Evolutionary conservation across 2,888 invertebrate genomes (phyloP), one percentile per base, ranked within the genome.

Genomic region (Drepanosiphum platanoidis): DNA sequence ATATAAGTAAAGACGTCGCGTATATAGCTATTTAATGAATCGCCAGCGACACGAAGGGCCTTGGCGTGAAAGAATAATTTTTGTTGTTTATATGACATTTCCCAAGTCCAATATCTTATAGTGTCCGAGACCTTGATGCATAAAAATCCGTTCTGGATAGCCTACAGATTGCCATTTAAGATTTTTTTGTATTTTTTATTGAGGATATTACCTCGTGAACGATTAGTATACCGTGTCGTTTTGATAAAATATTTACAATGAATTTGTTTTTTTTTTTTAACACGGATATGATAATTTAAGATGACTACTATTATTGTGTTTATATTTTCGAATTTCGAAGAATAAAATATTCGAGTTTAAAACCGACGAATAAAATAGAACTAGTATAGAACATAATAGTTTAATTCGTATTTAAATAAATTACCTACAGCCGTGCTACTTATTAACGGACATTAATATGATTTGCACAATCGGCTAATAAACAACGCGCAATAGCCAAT

Each of bases 101-200:
- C 83, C 83, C 34, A 83, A 83, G 83, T 66, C 64, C 84, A 70
- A 52, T n/a, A n/a, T n/a, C n/a, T n/a, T n/a, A n/a, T 74, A 42
- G 32, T 84, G 75, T 77, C 52, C 74, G 15, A 77, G 84, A 77
- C 84, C 84, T 84, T 84, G 84, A 75, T 39, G 58, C 22, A 42
- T 22, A 11, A 68, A 68, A 77, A 84, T 77, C 39, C 68, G 84
- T 77, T 84, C 77, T 77, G 84, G 77, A 68, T 77, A 77, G 75
- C 84, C 84, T 84, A 84, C 70, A 77, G 68, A 58, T 75, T 84
- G 39, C 84, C 84, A 77, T 84, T 77, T 84, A 68, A 13, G 77
- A 84, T 84, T 75, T 77, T 46, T 83, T 83, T 75, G 64, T 82
- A 77, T 75, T 77, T 46, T 83, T 83, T 75, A 72, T 82, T 72